Base-by-base conservation (phyloP, 2,888 invertebrate species). In the Ceraclea dissimilis region DNA sequence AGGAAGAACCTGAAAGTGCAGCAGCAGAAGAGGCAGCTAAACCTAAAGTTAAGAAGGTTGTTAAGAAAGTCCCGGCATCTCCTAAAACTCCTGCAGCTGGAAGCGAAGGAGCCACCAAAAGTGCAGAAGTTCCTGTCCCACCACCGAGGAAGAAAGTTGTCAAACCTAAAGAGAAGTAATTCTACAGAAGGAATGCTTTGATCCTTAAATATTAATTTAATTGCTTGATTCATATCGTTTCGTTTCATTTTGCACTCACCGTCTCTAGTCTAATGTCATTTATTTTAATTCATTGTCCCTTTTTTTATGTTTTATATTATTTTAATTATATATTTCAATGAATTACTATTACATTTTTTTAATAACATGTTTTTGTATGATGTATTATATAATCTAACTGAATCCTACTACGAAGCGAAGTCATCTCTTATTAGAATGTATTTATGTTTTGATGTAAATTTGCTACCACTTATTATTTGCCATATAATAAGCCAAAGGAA, bases 101-200 rank as follows among this genome's bases (percentile, higher is more conserved):
- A 49, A 49, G 50, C 44, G 53, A 51, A 22, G 22, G 46, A 16
- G 50, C 49, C 20, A 44, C 58, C 51, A n/a, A 51, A 44, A 58
- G 56, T 16, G 61, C 66, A 47, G 75, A 73, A 20, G 71, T 73
- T 56, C 79, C 79, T 43, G 77, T 78, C 53, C 78, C 79, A 63
- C 79, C 79, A 63, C 79, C 79, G 62, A 74, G 79, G 62, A 78
- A 78, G 69, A 78, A 78, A 55, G 76, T 76, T 68, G 78, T 78
- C 70, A 78, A 78, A 64, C 78, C 76, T 68, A 77, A 78, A 72
- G 75, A 78, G 64, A 73, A 74, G 68, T 52, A 50, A 19, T 52
- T 13, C 48, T 44, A 19, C 18, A 47, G 48, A 39, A 13, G 39
- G 10, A 26, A 26, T 26, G 10, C 26, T 26, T 6, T 26, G 26